phyloP scores from a whole-genome alignment of 2,113 vertebrate species.

The Sciurus niger region DNA sequence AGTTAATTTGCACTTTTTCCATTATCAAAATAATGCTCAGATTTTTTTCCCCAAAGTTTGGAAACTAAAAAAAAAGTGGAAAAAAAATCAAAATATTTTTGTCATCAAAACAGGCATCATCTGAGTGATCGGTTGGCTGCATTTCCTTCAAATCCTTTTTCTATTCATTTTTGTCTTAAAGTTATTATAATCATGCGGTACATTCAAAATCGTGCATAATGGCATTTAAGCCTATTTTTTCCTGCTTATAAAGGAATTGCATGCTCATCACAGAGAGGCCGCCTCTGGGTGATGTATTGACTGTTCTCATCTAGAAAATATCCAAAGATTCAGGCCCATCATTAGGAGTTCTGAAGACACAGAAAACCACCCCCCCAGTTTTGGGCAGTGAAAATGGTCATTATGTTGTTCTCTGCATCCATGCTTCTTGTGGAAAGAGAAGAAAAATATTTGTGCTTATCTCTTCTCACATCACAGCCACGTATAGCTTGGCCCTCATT shows the following conservation, averaged over 20 bases:
- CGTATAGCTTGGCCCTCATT: neutral
- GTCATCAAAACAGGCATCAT: neutral
- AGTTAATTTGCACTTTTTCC: neutral
- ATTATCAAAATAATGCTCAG: neutral
- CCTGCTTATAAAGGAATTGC: conserved; percentile 58
- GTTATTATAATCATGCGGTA: conserved; percentile 27
- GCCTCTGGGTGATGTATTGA: neutral
- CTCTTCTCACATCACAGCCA: neutral
- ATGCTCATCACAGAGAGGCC: conserved; percentile 61
- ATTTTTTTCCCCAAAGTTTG: neutral
- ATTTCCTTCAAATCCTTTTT: conserved; percentile 25
- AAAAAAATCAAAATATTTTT: conserved; percentile 35
- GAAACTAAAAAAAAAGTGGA: neutral
- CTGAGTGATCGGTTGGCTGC: neutral
- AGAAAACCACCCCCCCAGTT: conserved; percentile 59
- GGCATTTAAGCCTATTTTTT: conserved; percentile 47
- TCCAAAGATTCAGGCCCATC: conserved; percentile 41
- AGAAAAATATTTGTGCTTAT: neutral
- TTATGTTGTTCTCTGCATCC: conserved; percentile 15
- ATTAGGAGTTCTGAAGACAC: conserved; percentile 53
- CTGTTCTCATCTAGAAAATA: conserved; percentile 37
- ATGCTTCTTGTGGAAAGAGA: neutral
- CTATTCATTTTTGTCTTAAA: conserved; percentile 24
- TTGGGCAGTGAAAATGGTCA: conserved; percentile 55
- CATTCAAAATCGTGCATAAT: conserved; percentile 45